Base-by-base conservation (phyloP, 2,113 vertebrate species). In the Hemiscyllium ocellatum region DNA sequence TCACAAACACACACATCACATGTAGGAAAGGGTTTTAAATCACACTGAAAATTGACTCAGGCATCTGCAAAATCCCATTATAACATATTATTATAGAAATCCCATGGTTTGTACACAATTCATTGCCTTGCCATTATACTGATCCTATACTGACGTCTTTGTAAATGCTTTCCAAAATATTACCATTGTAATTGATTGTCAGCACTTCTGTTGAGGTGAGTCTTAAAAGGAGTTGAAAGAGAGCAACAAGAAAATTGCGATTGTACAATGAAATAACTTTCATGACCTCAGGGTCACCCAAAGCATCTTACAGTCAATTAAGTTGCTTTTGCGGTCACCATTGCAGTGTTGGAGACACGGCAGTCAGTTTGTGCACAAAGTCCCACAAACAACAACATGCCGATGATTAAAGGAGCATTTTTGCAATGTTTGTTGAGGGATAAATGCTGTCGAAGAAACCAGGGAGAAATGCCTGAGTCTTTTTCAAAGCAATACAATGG, bases 41-140 rank as follows among this genome's bases (percentile, higher is more conserved):
- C 89, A 93, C 29, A 7, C 61, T 66, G n/a, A 66, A 91, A 93
- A 93, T 66, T 93, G 89, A 93, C 33, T 93, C 8, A 93, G 65
- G 61, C 89, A 93, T 66, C 89, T n/a, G 52, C 29, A 4, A 91
- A 91, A 19, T 61, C 13, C 50, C 86, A 90, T 61, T 90, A 90
- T 90, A 90, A 90, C 29, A 10, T 61, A 5, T 90, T 90, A 90
- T 56, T 26, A 90, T 61, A 93, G 61, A 61, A 66, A 66, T 83
- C 80, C 80, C n/a, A 83, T 83, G 80, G 37, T 93, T 93, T 93
- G 89, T 66, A 66, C 89, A 37, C 61, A 93, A 93, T 95, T 95
- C 93, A 72, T 12, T 95, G 93, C 22, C 68, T 72, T 69, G 42
- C 50, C n/a, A 4, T 95, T 95, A 70, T 17, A 69, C n/a, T 26